These are phyloP conservation scores for Anoplius nigerrimus DNA, from an alignment of 2,888 invertebrate genomes.

Conservation along the genomic window DNA sequence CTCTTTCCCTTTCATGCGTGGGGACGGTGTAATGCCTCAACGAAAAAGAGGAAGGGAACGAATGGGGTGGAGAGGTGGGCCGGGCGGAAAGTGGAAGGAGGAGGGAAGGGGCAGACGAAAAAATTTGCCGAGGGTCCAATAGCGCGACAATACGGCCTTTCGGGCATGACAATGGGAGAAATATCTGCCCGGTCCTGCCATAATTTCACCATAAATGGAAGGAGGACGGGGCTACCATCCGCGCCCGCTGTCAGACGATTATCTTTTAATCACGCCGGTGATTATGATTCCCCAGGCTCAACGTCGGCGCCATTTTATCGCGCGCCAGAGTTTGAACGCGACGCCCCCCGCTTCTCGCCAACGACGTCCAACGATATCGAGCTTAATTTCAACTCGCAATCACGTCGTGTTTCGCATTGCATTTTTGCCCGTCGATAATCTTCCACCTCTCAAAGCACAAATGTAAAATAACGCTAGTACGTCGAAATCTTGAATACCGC, in stretches of 20 bases:
- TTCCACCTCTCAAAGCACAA: too few relatives aligned
- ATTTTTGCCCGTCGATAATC: too few relatives aligned
- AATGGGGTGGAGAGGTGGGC: constrained; percentile 22
- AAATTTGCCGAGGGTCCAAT: constrained; percentile 31
- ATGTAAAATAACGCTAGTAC: too few relatives aligned
- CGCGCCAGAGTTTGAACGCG: background rate
- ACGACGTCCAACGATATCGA: too few relatives aligned
- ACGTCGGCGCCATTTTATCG: background rate
- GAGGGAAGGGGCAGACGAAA: background rate
- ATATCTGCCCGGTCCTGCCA: constrained; percentile 40
- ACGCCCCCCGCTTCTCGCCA: background rate
- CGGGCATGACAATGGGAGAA: constrained; percentile 46
- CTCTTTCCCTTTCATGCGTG: constrained; percentile 44
- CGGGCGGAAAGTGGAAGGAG: background rate
- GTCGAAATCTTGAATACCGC: too few relatives aligned
- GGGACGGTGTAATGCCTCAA: constrained; percentile 46
- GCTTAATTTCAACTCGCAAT: too few relatives aligned
- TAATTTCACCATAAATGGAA: constrained; percentile 37
- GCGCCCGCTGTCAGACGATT: background rate
- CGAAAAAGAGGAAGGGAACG: constrained; percentile 31
- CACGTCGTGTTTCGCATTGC: too few relatives aligned
- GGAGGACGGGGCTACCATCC: background rate
- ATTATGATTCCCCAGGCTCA: background rate
- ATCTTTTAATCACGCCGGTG: constrained; percentile 2
- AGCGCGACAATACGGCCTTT: constrained; percentile 50